Conservation (phyloP, 2,113 vertebrate species). For the Callocephalon fimbriatum region DNA sequence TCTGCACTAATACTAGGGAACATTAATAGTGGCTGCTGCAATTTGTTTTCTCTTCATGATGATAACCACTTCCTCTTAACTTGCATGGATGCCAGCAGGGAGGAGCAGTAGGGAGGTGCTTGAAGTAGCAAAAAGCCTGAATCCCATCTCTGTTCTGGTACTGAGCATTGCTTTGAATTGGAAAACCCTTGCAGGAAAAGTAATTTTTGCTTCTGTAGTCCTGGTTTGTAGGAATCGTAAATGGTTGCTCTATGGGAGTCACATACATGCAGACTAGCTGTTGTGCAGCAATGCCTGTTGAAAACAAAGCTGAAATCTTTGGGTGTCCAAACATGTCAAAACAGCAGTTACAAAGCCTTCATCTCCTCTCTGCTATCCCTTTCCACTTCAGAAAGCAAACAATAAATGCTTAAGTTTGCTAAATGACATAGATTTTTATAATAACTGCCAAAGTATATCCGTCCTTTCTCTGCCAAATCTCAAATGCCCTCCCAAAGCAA, state of each 20-base stretch:
- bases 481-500: neutral
- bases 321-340: neutral
- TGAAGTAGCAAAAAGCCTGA: neutral
- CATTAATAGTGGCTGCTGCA: neutral
- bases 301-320: neutral
- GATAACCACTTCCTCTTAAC: neutral
- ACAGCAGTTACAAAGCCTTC: neutral
- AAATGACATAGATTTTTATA: neutral
- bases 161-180: neutral
- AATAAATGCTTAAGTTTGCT: neutral
- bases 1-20: neutral
- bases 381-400: neutral
- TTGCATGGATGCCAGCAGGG: neutral
- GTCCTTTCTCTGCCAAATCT: neutral
- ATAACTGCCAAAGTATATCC: neutral
- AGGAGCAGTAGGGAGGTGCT: neutral
- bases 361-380: neutral
- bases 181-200: neutral
- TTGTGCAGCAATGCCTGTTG: neutral
- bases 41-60: neutral
- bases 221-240: neutral
- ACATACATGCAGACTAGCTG: neutral
- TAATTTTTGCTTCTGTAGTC: neutral
- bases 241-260: neutral
- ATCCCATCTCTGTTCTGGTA: neutral